Conservation (phyloP, 2,888 invertebrate genomes). For the Leucoma salicis region DNA sequence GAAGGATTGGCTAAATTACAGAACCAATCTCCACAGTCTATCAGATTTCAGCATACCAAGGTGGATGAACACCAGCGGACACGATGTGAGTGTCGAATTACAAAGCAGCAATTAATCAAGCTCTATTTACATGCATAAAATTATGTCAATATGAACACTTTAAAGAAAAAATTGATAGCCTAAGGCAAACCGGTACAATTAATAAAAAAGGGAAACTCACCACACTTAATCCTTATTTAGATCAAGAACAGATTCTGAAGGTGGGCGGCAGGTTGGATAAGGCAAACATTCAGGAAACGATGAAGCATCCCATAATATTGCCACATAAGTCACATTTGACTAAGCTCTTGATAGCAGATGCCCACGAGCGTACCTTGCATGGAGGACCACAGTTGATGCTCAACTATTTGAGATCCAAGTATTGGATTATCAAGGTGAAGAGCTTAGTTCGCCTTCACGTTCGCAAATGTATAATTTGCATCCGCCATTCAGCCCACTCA, state of each 20-base stretch:
- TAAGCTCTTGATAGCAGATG: not conserved
- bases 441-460: not conserved
- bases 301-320: not conserved
- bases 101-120: slow-evolving; percentile 3
- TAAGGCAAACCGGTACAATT: too few relatives aligned
- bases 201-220: not conserved
- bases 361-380: slow-evolving; percentile 5
- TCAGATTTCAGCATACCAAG: slow-evolving; percentile 14
- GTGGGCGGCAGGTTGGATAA: not conserved
- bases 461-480: not conserved
- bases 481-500: not conserved
- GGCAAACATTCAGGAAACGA: not conserved
- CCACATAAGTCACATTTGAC: not conserved
- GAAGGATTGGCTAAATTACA: slow-evolving; percentile 23
- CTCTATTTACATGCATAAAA: not conserved
- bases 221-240: not conserved
- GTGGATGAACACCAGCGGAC: slow-evolving; percentile 12
- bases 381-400: slow-evolving; percentile 8
- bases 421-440: slow-evolving; percentile 7
- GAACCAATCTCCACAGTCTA: slow-evolving; percentile 10
- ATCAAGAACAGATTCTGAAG: not conserved
- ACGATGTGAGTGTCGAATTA: not conserved
- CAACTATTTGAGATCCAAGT: slow-evolving; percentile 1
- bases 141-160: not conserved
- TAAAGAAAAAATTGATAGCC: not conserved